Evolutionary conservation across 2,888 invertebrate species (phyloP).

Genomic region (Parascotia fuliginaria): DNA sequence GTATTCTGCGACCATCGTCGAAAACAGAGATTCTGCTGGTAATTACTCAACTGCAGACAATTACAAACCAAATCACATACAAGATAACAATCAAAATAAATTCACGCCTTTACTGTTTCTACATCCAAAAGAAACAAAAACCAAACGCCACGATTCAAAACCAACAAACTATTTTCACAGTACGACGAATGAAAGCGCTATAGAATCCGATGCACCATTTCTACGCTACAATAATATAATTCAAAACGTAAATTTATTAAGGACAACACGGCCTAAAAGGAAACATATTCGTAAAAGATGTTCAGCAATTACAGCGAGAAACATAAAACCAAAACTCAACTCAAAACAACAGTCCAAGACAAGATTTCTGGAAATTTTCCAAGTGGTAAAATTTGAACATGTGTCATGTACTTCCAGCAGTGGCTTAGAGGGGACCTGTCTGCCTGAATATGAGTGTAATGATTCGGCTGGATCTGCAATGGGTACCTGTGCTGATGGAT

Average conservation of each 20-base stretch:
- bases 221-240: conserved; percentile 45
- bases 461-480: conserved; percentile 86
- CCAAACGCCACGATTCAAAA: conserved; percentile 6
- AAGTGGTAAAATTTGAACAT: conserved; percentile 89
- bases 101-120: conserved; percentile 29
- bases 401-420: conserved; percentile 84
- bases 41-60: conserved; percentile 8
- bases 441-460: conserved; percentile 88
- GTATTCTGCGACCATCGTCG: conserved; percentile 57
- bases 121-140: conserved; percentile 15
- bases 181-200: conserved; percentile 8
- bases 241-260: conserved; percentile 44
- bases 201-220: conserved; percentile 17
- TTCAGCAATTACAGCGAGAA: conserved; percentile 32
- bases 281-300: conserved; percentile 53
- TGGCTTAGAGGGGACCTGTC: conserved; percentile 89
- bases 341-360: conserved; percentile 37
- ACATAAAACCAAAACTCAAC: conserved; percentile 12
- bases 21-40: conserved; percentile 25
- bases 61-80: conserved; percentile 8
- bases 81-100: conserved; percentile 18
- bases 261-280: conserved; percentile 42
- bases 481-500: conserved; percentile 90
- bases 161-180: conserved; percentile 1
- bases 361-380: conserved; percentile 88